Base-by-base conservation (phyloP, 2,113 vertebrate species). In the Ardeotis arabs region DNA sequence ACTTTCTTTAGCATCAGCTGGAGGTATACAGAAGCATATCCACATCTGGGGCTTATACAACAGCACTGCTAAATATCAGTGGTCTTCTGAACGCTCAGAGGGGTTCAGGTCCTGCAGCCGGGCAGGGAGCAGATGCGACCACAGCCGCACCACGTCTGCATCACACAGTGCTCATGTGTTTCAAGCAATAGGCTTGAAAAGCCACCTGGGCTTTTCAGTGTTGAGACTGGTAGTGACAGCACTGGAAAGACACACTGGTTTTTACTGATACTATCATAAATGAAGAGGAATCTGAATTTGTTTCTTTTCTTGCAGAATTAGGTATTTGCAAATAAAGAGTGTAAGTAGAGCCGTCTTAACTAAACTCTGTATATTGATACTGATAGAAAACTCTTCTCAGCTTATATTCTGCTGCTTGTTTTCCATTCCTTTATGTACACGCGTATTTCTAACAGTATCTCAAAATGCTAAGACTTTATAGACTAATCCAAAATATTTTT, bases 1-100 rank as follows among this genome's bases (percentile, higher is more conserved):
- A 69, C 85, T 89, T 94, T 82, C 84, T 91, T 82, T 25, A 67
- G 80, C 81, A 89, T 82, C 74, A 95, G 69, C 74, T 89, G 87
- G 81, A 47, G 63, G 28, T 66, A 63, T 16, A 82, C 41, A 79
- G 63, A 52, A 76, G n/a, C 3, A 3, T 9, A 67, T 2, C 2
- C 59, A 62, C 64, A 89, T 66, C 72, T 93, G 44, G 28, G 33
- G 29, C 72, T 94, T 76, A 87, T 12, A 44, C 41, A 70, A 47
- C 41, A 55, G 69, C 70, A 44, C 60, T 29, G 69, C 45, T 78
- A 45, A 90, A 14, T 60, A 86, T 59, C 75, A 84, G 47, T 2
- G 60, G 52, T 55, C 14, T 63, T 52, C 58, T 55, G 15, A 50
- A 33, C 17, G 35, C 7, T 52, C 75, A 64, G 67, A 66, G 56